Evolutionary conservation across 2,797 vertebrate genomes (phyloP).

Genomic region (Linurgus olivaceus): DNA sequence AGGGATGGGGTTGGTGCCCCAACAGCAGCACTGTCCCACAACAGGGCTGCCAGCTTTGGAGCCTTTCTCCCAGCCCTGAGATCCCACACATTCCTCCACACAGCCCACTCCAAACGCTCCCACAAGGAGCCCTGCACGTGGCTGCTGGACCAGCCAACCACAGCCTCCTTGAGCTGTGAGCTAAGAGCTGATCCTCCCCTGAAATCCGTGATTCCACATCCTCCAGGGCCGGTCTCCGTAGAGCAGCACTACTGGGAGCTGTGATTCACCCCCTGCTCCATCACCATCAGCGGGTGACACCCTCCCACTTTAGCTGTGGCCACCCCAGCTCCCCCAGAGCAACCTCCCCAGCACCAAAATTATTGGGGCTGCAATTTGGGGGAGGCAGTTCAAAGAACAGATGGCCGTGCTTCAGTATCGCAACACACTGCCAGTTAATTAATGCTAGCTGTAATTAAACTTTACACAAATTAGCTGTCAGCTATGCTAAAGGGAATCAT

Average conservation of each 20-base stretch:
- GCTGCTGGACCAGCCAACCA: background rate
- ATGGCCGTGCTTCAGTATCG: conserved; percentile 75
- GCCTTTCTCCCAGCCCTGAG: background rate
- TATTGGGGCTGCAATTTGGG: conserved; percentile 58
- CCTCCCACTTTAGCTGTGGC: background rate
- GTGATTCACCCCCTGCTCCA: background rate
- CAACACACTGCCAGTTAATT: conserved; percentile 85
- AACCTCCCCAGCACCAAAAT: conserved; percentile 15
- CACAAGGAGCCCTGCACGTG: accelerated
- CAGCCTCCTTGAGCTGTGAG: background rate
- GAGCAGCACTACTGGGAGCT: background rate
- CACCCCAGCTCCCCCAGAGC: background rate
- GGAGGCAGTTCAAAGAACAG: conserved; percentile 75
- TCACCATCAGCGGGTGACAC: background rate
- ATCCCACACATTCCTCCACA: background rate
- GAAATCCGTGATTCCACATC: accelerated
- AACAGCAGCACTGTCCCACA: accelerated
- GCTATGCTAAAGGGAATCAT: conserved; percentile 79
- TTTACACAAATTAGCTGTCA: conserved; percentile 87
- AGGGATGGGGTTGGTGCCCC: background rate
- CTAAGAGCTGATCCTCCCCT: background rate
- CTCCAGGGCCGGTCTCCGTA: accelerated
- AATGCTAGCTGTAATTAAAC: conserved; percentile 88
- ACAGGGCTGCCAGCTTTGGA: background rate
- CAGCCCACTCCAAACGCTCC: accelerated